A percentile compares a stretch with the other conserved stretches of the same genome.
Conservation (phyloP, 2,797 vertebrate genomes). For the Chelon labrosus region DNA sequence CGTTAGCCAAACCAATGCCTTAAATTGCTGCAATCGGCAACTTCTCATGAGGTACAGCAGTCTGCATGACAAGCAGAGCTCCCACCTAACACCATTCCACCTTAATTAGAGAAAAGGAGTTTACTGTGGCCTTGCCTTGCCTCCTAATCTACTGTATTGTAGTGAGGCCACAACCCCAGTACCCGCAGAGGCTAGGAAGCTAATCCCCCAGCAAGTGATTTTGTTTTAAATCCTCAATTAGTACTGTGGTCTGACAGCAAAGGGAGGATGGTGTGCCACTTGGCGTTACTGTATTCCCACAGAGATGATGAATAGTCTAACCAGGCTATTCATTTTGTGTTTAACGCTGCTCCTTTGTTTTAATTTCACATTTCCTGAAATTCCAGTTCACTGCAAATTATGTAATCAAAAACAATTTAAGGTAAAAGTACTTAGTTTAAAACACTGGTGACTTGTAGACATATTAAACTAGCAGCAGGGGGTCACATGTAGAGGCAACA, state of each 20-base stretch:
- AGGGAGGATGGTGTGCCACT: conserved; percentile 5
- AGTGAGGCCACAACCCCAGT: conserved; percentile 29
- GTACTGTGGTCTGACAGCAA: conserved; percentile 35
- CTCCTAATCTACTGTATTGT: conserved; percentile 31
- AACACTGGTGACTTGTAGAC: no score
- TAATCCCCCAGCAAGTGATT: conserved; percentile 67
- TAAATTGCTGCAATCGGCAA: neutral
- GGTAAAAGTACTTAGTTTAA: no score
- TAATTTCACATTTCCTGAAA: no score
- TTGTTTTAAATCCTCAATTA: conserved; percentile 57
- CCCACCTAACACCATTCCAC: conserved; percentile 16
- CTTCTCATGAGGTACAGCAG: neutral
- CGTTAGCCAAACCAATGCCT: neutral
- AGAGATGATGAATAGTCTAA: neutral
- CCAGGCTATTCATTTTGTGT: no score
- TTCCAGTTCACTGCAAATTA: no score
- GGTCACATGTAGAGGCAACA: neutral
- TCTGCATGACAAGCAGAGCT: conserved; percentile 5
- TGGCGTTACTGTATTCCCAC: conserved; percentile 28
- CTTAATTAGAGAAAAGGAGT: conserved; percentile 56
- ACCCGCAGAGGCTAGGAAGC: conserved; percentile 39
- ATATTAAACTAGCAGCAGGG: neutral
- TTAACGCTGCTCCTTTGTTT: no score
- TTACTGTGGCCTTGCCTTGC: conserved; percentile 38
- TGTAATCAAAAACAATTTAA: no score